Conservation (phyloP, 37 sponge, comb jelly and placozoan species). For the Geodia barretti region DNA sequence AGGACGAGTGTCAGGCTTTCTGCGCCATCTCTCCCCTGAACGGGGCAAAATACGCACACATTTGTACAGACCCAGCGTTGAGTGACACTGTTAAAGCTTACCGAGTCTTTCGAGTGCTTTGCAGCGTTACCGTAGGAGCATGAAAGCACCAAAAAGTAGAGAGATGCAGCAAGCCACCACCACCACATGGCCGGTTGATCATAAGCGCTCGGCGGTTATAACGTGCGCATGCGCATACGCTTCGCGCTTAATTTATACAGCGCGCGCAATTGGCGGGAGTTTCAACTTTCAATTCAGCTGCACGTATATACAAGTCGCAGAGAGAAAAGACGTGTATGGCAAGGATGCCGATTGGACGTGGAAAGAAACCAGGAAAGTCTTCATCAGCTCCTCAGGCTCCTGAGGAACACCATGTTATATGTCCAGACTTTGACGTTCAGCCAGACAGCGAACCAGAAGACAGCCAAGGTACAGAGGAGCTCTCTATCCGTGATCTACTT, state of each 20-base stretch:
- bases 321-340: no score
- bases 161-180: background rate
- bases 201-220: background rate
- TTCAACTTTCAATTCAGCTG: background rate
- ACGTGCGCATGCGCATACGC: no score
- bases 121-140: background rate
- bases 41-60: no score
- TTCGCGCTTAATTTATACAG: no score
- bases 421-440: background rate
- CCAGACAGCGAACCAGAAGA: background rate
- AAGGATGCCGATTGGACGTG: background rate
- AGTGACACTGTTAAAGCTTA: no score
- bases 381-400: background rate
- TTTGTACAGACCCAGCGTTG: no score
- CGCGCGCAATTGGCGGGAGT: background rate
- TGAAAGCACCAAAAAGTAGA: background rate
- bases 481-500: no score
- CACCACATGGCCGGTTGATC: background rate
- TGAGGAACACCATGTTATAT: background rate
- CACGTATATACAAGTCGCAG: no score
- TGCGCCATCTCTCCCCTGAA: background rate
- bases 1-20: slow-evolving; percentile 9
- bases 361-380: background rate
- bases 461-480: background rate
- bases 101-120: background rate